These are phyloP conservation scores for Rhinichthys klamathensis DNA, from an alignment of 2,113 vertebrate genomes.

Conservation along the genomic window DNA sequence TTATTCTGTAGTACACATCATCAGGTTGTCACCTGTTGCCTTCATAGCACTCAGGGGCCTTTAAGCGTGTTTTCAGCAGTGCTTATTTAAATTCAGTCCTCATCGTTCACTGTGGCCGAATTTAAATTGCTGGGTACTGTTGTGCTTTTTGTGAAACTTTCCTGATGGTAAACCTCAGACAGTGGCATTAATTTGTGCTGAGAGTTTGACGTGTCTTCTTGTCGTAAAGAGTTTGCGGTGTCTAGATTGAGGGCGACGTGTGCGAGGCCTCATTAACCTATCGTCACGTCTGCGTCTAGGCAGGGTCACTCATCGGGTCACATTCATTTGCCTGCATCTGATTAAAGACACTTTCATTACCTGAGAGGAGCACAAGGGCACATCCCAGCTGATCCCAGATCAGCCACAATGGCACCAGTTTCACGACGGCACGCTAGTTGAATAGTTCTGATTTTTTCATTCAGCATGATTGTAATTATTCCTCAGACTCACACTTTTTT, in stretches of 20 bases:
- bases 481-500: conserved; percentile 44
- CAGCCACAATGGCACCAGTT: neutral
- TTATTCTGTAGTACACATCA: conserved; percentile 63
- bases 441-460: conserved; percentile 29
- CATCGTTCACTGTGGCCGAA: neutral
- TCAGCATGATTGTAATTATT: conserved; percentile 42
- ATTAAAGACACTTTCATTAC: conserved; percentile 58
- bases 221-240: conserved; percentile 8
- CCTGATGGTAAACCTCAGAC: conserved; percentile 15
- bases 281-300: neutral
- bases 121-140: neutral
- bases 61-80: neutral
- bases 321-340: conserved; percentile 57
- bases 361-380: conserved; percentile 24
- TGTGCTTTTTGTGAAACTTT: neutral
- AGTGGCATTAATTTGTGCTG: neutral
- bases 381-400: conserved; percentile 23
- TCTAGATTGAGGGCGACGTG: conserved; percentile 23
- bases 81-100: neutral
- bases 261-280: conserved; percentile 45
- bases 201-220: conserved; percentile 4
- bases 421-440: neutral
- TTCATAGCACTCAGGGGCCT: neutral
- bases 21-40: conserved; percentile 52
- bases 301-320: conserved; percentile 42